Conservation (phyloP, 1,140 invertebrate genomes). For the Aplysia californica region DNA sequence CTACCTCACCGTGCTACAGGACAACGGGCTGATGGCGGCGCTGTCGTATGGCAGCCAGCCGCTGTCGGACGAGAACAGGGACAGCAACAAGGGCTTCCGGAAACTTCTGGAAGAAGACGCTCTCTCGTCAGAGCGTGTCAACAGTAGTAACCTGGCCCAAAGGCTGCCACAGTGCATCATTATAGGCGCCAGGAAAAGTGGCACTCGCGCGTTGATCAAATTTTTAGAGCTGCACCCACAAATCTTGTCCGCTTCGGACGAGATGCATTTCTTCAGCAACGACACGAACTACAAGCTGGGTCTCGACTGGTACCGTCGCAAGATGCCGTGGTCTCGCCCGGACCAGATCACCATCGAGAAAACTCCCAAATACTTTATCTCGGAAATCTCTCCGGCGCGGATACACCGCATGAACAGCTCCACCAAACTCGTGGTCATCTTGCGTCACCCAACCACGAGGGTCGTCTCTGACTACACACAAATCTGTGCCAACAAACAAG, state of each 20-base stretch:
- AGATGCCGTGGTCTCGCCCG: conserved; percentile 61
- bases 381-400: conserved; percentile 80
- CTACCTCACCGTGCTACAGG: conserved; percentile 37
- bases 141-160: conserved; percentile 54
- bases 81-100: conserved; percentile 36
- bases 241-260: conserved; percentile 57
- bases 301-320: conserved; percentile 68
- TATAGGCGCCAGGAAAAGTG: conserved; percentile 69
- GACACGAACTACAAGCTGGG: conserved; percentile 65
- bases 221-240: conserved; percentile 67
- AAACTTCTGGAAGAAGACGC: conserved; percentile 44
- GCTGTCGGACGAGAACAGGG: conserved; percentile 21
- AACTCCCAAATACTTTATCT: conserved; percentile 71
- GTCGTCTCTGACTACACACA: conserved; percentile 95
- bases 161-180: conserved; percentile 62
- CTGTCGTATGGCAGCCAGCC: conserved; percentile 22
- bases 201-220: conserved; percentile 68
- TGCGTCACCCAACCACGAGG: conserved; percentile 89
- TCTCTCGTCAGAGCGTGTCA: conserved; percentile 48
- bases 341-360: conserved; percentile 71
- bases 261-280: conserved; percentile 71
- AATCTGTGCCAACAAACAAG: conserved; percentile 57
- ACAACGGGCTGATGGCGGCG: conserved; percentile 34
- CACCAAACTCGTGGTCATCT: conserved; percentile 87
- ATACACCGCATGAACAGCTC: conserved; percentile 89